These are phyloP conservation scores for Rhinolophus ferrumequinum DNA, from an alignment of 2,113 vertebrate genomes.

Conservation along the genomic window DNA sequence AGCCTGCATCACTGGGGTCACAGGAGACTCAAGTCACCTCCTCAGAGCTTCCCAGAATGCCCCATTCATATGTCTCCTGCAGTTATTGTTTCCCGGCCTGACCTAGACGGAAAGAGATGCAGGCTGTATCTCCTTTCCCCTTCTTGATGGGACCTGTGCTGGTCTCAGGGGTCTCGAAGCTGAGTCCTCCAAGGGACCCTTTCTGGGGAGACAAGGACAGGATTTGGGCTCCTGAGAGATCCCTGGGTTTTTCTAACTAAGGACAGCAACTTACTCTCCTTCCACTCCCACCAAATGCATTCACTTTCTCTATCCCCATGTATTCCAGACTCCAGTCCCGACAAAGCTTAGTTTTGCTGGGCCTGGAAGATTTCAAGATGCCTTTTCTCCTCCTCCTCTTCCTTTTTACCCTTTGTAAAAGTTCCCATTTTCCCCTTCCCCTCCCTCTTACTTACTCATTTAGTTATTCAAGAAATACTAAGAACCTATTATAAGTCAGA, in stretches of 20 bases:
- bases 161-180: not conserved
- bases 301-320: not conserved
- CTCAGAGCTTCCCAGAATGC: not conserved
- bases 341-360: not conserved
- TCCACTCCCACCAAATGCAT: not conserved
- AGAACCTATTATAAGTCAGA: not conserved
- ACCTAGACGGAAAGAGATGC: not conserved
- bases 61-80: not conserved
- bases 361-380: not conserved
- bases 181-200: not conserved
- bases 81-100: not conserved
- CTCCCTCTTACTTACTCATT: not conserved
- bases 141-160: not conserved
- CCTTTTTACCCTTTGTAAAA: not conserved
- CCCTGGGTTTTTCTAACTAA: not conserved
- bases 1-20: not conserved
- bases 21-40: not conserved
- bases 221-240: not conserved
- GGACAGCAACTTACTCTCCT: not conserved
- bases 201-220: not conserved
- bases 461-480: not conserved
- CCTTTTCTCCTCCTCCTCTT: not conserved
- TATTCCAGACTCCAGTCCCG: not conserved
- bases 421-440: not conserved
- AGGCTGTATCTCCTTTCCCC: not conserved